Conservation (phyloP, 2,113 vertebrate species). For the Columba janthina region DNA sequence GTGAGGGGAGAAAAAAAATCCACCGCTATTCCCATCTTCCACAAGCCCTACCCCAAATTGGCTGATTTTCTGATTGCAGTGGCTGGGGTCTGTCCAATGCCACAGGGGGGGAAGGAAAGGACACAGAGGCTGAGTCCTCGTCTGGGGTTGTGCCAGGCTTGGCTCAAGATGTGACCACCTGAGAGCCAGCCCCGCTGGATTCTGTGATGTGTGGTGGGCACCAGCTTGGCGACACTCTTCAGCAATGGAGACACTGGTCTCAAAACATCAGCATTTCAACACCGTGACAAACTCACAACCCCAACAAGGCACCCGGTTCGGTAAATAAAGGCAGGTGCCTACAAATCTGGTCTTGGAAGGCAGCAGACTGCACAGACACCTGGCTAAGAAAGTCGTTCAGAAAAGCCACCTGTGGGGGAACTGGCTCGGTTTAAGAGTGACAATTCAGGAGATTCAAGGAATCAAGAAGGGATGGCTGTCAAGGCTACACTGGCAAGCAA, state of each 20-base stretch:
- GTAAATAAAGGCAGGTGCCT: not conserved
- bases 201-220: not conserved
- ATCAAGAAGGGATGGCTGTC: not conserved
- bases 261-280: not conserved
- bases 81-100: not conserved
- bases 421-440: not conserved
- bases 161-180: not conserved
- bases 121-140: not conserved
- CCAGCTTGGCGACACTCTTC: accelerated
- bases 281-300: not conserved
- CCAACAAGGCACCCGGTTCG: not conserved
- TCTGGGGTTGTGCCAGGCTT: not conserved
- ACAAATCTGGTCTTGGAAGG: not conserved
- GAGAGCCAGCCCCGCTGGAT: not conserved
- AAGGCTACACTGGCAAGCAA: not conserved
- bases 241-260: not conserved
- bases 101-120: not conserved
- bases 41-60: accelerated
- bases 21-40: not conserved
- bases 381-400: not conserved
- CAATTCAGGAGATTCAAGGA: not conserved
- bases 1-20: not conserved
- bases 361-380: not conserved
- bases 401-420: not conserved
- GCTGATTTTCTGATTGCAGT: not conserved